Conservation (phyloP, 2,888 invertebrate genomes). For the Baronia brevicornis region DNA sequence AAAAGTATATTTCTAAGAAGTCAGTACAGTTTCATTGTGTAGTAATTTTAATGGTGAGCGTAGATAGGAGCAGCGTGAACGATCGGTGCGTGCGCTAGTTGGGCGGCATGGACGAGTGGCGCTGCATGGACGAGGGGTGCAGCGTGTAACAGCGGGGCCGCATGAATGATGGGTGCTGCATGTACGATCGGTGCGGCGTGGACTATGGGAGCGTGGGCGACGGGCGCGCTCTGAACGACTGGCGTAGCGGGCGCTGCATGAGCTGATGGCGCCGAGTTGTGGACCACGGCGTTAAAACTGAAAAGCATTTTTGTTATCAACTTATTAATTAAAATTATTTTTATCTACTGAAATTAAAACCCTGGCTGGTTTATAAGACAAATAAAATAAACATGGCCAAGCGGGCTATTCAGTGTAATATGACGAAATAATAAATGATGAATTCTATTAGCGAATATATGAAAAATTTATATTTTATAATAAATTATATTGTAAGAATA, state of each 20-base stretch:
- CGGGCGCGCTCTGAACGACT: conserved; percentile 25
- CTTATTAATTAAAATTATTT: conserved; percentile 3
- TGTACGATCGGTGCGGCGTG: conserved; percentile 28
- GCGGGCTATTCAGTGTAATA: no score
- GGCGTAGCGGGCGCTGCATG: conserved; percentile 40
- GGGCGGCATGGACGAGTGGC: conserved; percentile 29
- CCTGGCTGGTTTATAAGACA: no score
- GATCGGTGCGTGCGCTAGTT: conserved; percentile 27
- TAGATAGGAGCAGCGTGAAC: conserved; percentile 27
- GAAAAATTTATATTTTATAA: no score
- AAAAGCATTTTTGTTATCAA: conserved; percentile 19
- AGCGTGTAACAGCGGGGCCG: conserved; percentile 20
- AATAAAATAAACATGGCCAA: no score
- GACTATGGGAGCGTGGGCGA: conserved; percentile 22
- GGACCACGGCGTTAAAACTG: conserved; percentile 66
- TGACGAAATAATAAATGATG: no score
- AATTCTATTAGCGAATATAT: no score
- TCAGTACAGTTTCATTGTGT: conserved; percentile 23
- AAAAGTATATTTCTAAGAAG: conserved; percentile 39
- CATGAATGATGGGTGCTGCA: conserved; percentile 19
- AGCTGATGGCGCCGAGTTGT: conserved; percentile 53
- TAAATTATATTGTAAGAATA: no score
- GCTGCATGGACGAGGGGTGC: conserved; percentile 23
- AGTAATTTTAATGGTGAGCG: conserved; percentile 40
- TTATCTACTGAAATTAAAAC: conserved; percentile 4